These are phyloP conservation scores for Alaudala cheleensis DNA, from an alignment of 2,113 vertebrate species.

Conservation along the genomic window DNA sequence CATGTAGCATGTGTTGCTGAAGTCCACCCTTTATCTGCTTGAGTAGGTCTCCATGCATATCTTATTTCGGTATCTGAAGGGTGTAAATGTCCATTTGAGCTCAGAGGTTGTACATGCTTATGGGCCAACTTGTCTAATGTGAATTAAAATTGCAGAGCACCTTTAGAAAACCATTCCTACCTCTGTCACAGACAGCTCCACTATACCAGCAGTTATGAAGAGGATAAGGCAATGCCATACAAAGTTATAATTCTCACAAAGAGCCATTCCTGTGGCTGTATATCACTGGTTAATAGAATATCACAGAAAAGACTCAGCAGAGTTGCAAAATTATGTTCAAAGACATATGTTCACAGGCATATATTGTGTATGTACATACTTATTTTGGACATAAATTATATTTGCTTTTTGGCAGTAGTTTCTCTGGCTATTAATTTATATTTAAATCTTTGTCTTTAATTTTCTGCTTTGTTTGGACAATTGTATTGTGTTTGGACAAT, in stretches of 20 bases:
- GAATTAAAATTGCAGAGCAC: neutral
- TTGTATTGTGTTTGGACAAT: neutral
- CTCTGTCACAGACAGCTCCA: neutral
- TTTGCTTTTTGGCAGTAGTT: neutral
- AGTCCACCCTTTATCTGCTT: neutral
- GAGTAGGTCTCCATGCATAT: neutral
- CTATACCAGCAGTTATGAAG: neutral
- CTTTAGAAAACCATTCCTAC: neutral
- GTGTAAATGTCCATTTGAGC: neutral
- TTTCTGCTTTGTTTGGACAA: neutral
- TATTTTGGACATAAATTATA: neutral
- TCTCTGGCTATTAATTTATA: neutral
- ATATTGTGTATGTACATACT: neutral
- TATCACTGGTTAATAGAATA: neutral
- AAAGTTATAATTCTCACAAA: neutral
- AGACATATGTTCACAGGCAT: neutral
- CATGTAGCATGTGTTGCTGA: neutral
- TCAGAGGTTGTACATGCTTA: neutral
- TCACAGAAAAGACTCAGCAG: neutral
- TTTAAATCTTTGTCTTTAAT: neutral
- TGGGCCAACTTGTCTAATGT: neutral
- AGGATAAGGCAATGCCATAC: neutral
- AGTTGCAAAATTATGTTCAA: neutral
- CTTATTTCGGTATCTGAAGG: neutral
- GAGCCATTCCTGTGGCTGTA: neutral